Percentiles rank a stretch among this genome's conserved stretches.
These are phyloP conservation scores for Andrena flavipes DNA, from an alignment of 2,888 invertebrate species.

Conservation along the genomic window DNA sequence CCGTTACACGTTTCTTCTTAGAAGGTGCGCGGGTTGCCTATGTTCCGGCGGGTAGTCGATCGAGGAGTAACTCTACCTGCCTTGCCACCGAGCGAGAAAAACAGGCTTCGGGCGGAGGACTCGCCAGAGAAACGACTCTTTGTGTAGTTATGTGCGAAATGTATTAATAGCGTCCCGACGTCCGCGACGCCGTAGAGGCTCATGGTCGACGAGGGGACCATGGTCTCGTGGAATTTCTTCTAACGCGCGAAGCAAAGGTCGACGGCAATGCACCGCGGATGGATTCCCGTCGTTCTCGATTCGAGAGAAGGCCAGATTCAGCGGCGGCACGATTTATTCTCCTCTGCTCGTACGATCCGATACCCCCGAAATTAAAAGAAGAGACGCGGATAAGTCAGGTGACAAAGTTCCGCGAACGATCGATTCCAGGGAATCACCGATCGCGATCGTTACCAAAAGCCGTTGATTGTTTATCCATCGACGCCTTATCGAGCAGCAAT, in stretches of 20 bases:
- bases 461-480: neutral
- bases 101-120: neutral
- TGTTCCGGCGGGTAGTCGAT: too few species aligned
- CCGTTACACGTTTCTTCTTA: too few species aligned
- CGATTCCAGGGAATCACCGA: too few species aligned
- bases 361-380: too few species aligned
- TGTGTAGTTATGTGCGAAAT: constrained; percentile 61
- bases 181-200: constrained; percentile 18
- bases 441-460: neutral
- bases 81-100: neutral
- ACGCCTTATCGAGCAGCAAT: neutral
- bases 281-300: neutral
- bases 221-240: constrained; percentile 5
- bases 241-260: constrained; percentile 3
- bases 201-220: constrained; percentile 8
- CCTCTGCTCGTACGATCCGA: too few species aligned
- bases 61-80: neutral
- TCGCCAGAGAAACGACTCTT: constrained; percentile 18
- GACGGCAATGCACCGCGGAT: neutral
- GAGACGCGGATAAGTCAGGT: too few species aligned
- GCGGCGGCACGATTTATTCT: neutral
- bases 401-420: too few species aligned
- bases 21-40: too few species aligned
- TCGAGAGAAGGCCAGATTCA: too few species aligned
- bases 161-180: constrained; percentile 60